A percentile compares a stretch with the other conserved stretches of the same genome.
Evolutionary conservation across 2,113 vertebrate genomes (phyloP).

Genomic region (Brevimyrus niger): DNA sequence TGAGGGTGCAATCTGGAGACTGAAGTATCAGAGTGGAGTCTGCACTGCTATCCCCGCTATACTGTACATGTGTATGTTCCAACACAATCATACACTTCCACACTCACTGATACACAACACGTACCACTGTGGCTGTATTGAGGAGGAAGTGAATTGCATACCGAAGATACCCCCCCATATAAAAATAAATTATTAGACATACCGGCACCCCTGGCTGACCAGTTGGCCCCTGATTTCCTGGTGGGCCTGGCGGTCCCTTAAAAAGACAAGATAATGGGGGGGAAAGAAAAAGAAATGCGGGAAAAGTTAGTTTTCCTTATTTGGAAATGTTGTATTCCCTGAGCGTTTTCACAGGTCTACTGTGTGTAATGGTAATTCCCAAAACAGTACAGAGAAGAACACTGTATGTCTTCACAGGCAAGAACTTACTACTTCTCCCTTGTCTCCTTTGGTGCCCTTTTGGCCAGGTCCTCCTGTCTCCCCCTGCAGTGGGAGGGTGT

Average conservation of each 20-base stretch:
- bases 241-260: slow-evolving; percentile 78
- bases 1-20: not conserved
- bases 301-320: not conserved
- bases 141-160: not conserved
- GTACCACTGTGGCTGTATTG: not conserved
- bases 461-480: slow-evolving; percentile 76
- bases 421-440: slow-evolving; percentile 74
- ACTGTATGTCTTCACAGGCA: not conserved
- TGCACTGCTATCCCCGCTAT: not conserved
- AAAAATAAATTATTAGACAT: slow-evolving; percentile 37
- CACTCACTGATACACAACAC: not conserved
- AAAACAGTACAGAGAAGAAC: not conserved
- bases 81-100: not conserved
- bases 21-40: not conserved
- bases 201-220: slow-evolving; percentile 73
- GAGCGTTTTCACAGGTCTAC: not conserved
- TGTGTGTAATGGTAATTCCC: not conserved
- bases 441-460: slow-evolving; percentile 86
- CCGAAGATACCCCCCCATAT: not conserved
- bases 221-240: slow-evolving; percentile 70
- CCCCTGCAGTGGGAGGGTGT: slow-evolving; percentile 54
- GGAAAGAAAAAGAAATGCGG: not conserved
- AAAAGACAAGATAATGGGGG: slow-evolving; percentile 8
- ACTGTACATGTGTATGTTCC: not conserved
- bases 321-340: not conserved